Conservation (phyloP, 2,797 vertebrate species). For the Sphenodon punctatus region DNA sequence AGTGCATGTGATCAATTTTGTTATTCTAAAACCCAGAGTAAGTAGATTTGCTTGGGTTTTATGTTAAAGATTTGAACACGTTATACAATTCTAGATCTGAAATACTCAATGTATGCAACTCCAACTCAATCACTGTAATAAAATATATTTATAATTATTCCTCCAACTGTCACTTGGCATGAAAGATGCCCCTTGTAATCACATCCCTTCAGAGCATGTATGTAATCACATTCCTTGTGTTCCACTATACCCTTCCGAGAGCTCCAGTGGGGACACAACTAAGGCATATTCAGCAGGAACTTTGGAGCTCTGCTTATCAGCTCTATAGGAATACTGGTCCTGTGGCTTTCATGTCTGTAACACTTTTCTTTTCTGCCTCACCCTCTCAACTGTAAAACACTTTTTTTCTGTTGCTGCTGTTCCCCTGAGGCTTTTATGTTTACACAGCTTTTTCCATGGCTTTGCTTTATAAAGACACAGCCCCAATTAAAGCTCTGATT, state of each 20-base stretch:
- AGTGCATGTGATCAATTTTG: slow-evolving; percentile 27
- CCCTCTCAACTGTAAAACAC: slow-evolving; percentile 61
- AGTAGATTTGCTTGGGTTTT: neutral
- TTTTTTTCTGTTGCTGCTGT: slow-evolving; percentile 63
- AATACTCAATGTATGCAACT: neutral
- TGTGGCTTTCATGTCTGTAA: slow-evolving; percentile 67
- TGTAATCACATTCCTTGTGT: neutral
- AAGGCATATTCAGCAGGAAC: slow-evolving; percentile 38
- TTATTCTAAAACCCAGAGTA: slow-evolving; percentile 6
- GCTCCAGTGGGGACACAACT: neutral
- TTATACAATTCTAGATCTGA: neutral
- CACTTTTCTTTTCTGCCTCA: slow-evolving; percentile 71
- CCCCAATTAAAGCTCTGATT: slow-evolving; percentile 75
- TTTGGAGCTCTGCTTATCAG: slow-evolving; percentile 53
- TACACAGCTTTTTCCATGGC: slow-evolving; percentile 76
- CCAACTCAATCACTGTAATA: slow-evolving; percentile 3
- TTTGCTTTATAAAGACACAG: slow-evolving; percentile 72
- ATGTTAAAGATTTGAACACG: neutral
- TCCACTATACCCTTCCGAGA: neutral
- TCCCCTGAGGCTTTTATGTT: slow-evolving; percentile 68
- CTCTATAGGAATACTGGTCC: slow-evolving; percentile 44
- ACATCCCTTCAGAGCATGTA: slow-evolving; percentile 1
- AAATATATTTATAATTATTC: slow-evolving; percentile 35
- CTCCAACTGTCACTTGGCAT: slow-evolving; percentile 20
- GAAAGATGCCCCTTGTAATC: slow-evolving; percentile 29